phyloP scores from a whole-genome alignment of 1,140 invertebrate species.

The Vanessa tameamea region DNA sequence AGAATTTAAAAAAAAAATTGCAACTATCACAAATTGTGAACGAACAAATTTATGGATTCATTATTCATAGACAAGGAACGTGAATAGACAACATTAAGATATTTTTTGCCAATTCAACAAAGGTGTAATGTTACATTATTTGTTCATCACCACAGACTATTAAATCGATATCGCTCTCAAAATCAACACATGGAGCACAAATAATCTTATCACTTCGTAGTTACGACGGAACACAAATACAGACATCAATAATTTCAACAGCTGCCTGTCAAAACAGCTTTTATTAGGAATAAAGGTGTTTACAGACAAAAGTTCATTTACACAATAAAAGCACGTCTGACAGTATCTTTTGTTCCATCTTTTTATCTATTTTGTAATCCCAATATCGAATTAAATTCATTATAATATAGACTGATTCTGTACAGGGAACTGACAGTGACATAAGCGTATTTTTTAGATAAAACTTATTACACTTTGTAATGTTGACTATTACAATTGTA shows the following conservation, averaged over 20 bases:
- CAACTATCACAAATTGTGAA: too few species aligned
- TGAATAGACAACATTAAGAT: background rate
- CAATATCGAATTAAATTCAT: slow-evolving; percentile 19
- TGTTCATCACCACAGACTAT: slow-evolving; percentile 2
- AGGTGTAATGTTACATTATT: slow-evolving; percentile 3
- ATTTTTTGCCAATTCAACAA: slow-evolving; percentile 9
- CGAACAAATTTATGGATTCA: background rate
- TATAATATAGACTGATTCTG: background rate
- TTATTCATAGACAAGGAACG: background rate
- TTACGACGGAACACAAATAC: slow-evolving; percentile 42
- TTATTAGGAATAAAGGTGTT: slow-evolving; percentile 66
- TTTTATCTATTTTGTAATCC: slow-evolving; percentile 12
- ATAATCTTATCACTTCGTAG: slow-evolving; percentile 46
- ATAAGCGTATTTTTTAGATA: background rate
- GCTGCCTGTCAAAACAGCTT: slow-evolving; percentile 67
- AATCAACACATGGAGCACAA: slow-evolving; percentile 40
- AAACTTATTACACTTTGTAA: background rate
- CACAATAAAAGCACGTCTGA: slow-evolving; percentile 36
- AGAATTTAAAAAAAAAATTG: too few species aligned
- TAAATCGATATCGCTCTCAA: slow-evolving; percentile 34
- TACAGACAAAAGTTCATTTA: slow-evolving; percentile 55
- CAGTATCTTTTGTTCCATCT: slow-evolving; percentile 54
- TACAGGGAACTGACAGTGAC: slow-evolving; percentile 1
- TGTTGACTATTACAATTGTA: too few species aligned
- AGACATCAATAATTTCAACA: slow-evolving; percentile 55